Percentiles rank a stretch among this genome's conserved stretches.
Conservation (phyloP, 2,888 invertebrate species). For the Camponotus fellah region DNA sequence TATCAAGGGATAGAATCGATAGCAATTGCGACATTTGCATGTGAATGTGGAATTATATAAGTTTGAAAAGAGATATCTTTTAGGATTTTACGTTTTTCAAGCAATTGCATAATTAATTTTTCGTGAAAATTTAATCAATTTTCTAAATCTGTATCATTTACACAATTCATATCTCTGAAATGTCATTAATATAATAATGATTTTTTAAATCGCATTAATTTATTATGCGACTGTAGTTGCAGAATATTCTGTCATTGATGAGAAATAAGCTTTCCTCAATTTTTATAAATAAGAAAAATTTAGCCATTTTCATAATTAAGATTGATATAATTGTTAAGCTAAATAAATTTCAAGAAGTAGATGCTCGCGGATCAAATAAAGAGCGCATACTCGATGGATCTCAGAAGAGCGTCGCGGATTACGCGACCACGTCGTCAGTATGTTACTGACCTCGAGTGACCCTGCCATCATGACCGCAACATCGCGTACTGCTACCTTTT, state of each 20-base stretch:
- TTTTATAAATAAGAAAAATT: background rate
- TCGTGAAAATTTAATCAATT: background rate
- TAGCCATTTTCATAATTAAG: background rate
- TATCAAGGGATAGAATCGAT: background rate
- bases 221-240: background rate
- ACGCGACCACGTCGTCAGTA: conserved; percentile 79
- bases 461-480: conserved; percentile 82
- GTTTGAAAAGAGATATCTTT: background rate
- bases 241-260: background rate
- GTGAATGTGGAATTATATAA: background rate
- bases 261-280: background rate
- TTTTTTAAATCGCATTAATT: background rate
- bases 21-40: background rate
- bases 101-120: background rate
- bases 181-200: background rate
- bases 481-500: conserved; percentile 81
- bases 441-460: conserved; percentile 86
- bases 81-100: background rate
- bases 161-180: background rate
- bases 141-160: background rate
- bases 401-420: conserved; percentile 63
- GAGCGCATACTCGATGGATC: conserved; percentile 48
- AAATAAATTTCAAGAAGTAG: background rate
- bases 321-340: background rate
- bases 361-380: conserved; percentile 14